Percentiles rank a stretch among this genome's conserved stretches.
These are phyloP conservation scores for Erethizon dorsatum DNA, from an alignment of 2,797 vertebrate species.

Conservation along the genomic window DNA sequence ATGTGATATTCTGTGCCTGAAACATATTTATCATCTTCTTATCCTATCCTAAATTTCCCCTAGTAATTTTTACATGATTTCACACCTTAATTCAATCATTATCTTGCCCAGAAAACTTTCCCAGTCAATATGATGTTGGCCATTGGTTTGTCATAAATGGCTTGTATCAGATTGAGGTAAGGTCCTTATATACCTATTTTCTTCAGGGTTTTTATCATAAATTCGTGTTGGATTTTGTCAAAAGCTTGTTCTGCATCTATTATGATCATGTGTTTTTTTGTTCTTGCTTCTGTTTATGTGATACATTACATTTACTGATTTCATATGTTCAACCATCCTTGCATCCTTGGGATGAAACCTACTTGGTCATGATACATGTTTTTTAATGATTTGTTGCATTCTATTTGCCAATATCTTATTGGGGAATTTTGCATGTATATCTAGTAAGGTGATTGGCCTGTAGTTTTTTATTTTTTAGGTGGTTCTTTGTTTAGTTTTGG, in stretches of 20 bases:
- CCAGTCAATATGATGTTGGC: background rate
- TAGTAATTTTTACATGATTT: background rate
- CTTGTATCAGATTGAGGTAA: background rate
- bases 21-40: background rate
- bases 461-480: background rate
- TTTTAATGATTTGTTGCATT: background rate
- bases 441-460: background rate
- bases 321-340: background rate
- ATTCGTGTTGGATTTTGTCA: background rate
- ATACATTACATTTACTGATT: background rate
- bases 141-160: background rate
- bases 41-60: background rate
- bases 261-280: background rate
- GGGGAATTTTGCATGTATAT: too few species aligned
- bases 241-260: background rate
- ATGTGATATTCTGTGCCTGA: background rate
- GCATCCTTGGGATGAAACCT: background rate
- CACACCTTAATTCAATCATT: background rate
- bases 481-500: background rate
- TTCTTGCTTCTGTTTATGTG: background rate
- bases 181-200: background rate
- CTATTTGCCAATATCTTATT: background rate
- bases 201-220: background rate
- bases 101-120: background rate
- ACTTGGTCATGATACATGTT: background rate